Conservation (phyloP, 2,113 vertebrate species). For the Lagopus leucura region DNA sequence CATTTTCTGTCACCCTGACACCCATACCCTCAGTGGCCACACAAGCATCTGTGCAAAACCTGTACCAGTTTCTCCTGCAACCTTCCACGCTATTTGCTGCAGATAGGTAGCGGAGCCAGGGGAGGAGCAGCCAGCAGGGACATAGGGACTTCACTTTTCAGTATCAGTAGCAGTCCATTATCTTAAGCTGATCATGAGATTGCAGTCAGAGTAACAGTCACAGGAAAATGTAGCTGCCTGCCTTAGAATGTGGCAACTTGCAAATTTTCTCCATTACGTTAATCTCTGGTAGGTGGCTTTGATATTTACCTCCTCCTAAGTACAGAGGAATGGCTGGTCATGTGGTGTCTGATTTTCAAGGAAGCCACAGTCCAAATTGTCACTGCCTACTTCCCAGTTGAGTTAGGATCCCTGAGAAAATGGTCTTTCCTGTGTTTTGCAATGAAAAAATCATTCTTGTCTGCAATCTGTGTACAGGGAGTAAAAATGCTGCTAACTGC, state of each 20-base stretch:
- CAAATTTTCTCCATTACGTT: conserved; percentile 35
- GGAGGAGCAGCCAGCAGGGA: fast-evolving
- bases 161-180: not conserved
- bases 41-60: not conserved
- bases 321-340: not conserved
- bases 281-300: conserved; percentile 46
- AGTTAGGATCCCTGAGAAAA: not conserved
- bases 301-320: not conserved
- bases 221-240: not conserved
- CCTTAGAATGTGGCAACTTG: not conserved
- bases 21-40: fast-evolving
- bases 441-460: not conserved
- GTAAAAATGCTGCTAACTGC: too few species aligned
- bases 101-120: fast-evolving
- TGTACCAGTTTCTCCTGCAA: fast-evolving
- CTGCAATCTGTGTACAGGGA: not conserved
- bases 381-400: not conserved
- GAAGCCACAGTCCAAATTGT: not conserved
- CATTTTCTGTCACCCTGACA: fast-evolving
- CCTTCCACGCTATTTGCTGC: fast-evolving
- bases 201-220: not conserved
- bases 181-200: not conserved
- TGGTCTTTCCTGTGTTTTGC: not conserved
- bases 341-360: not conserved
- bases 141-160: not conserved